Evolutionary conservation across 1,140 invertebrate species (phyloP), one percentile per base, ranked within the genome.

Genomic region (Heterodera schachtii): DNA sequence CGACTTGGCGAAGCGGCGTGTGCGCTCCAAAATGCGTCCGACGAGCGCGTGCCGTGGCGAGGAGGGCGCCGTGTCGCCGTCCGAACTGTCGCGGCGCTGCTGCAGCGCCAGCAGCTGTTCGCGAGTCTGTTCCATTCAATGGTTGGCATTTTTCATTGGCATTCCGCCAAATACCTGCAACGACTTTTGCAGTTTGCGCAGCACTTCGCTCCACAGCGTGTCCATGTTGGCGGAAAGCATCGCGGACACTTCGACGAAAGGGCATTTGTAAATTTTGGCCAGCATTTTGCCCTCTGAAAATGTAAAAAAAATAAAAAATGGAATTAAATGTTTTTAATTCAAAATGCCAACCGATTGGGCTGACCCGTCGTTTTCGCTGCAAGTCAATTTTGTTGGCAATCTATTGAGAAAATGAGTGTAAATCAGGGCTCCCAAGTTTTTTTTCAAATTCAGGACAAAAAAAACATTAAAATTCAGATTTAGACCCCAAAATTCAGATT

Each of bases 241-340:
- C 6, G 87, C 79, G 16, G 82, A 85, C 43, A 81, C 80, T 75
- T 87, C 86, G 16, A 88, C 75, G 75, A 87, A 87, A 16, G 80
- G 66, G 52, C 80, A 88, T 70, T 88, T 87, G 75, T 87, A 87
- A 57, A 87, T 88, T 81, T 87, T 87, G 19, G 86, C 46, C 31
- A 87, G 74, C 87, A 88, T 87, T 85, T 87, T 86, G 60, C 86
- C 86, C 81, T 87, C 86, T 87, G 64, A 60, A 87, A 71, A 80
- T 78, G 71, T 46, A 16, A 16, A 73, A 41, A 43, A 60, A 73
- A 19, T 43, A 43, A 31, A 31, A 31, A 31, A 31, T 31, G 31
- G 31, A 31, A 11, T 57, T 7, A 21, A 57, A 78, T 41, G 13
- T 84, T n/a, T 83, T 83, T 49, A 31, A 52, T 69, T 83, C 46